Conservation (phyloP, 2,888 invertebrate genomes). For the Chydorus sphaericus region DNA sequence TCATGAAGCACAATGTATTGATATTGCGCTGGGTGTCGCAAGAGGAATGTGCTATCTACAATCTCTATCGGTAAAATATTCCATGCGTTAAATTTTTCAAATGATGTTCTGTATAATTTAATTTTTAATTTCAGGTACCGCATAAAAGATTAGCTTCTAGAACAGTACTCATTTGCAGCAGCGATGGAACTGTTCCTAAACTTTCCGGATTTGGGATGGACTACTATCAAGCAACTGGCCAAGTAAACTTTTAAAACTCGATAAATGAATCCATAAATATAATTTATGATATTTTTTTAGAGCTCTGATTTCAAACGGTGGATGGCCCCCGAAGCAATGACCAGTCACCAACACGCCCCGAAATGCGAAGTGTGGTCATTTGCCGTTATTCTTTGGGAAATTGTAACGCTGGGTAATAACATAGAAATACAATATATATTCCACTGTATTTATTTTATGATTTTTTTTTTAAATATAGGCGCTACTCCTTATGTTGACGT, state of each 20-base stretch:
- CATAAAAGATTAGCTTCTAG: slow-evolving; percentile 59
- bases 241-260: slow-evolving; percentile 28
- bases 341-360: slow-evolving; percentile 44
- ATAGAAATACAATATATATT: neutral
- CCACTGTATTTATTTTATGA: neutral
- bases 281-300: slow-evolving; percentile 18
- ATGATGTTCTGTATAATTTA: neutral
- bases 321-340: slow-evolving; percentile 62
- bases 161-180: slow-evolving; percentile 44
- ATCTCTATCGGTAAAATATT: slow-evolving; percentile 46
- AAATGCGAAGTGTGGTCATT: slow-evolving; percentile 73
- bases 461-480: slow-evolving; percentile 27
- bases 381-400: slow-evolving; percentile 69
- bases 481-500: slow-evolving; percentile 62
- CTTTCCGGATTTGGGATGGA: slow-evolving; percentile 59
- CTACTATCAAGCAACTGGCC: slow-evolving; percentile 44
- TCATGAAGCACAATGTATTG: slow-evolving; percentile 45
- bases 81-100: no score
- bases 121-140: slow-evolving; percentile 25
- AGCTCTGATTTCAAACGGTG: slow-evolving; percentile 59
- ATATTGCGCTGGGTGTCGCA: slow-evolving; percentile 49
- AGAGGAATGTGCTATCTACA: slow-evolving; percentile 55
- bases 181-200: slow-evolving; percentile 48
- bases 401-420: slow-evolving; percentile 46
- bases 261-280: neutral